phyloP scores from a whole-genome alignment of 2,888 invertebrate species.

The Yponomeuta plumbellus region DNA sequence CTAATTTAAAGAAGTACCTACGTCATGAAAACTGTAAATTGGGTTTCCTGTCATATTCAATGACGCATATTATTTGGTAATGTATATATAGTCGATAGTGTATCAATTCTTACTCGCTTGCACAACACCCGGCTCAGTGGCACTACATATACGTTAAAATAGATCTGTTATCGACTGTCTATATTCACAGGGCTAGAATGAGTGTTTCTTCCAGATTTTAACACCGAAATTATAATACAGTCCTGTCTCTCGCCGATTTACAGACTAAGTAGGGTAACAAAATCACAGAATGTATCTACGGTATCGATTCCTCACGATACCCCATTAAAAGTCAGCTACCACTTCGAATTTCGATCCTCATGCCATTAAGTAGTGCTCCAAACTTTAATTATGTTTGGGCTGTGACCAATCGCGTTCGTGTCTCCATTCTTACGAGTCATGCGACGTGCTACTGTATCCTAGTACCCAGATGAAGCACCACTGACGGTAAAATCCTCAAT shows the following conservation, averaged over 20 bases:
- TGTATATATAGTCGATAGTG: no score
- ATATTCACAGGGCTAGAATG: no score
- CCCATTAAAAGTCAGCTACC: slow-evolving; percentile 73
- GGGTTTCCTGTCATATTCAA: no score
- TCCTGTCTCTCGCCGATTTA: neutral
- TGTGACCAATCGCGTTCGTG: slow-evolving; percentile 76
- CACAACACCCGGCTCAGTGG: no score
- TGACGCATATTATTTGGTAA: no score
- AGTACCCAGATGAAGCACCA: slow-evolving; percentile 35
- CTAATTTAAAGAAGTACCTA: no score
- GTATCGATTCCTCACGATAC: slow-evolving; percentile 66
- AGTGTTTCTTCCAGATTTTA: neutral
- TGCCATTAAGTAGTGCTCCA: slow-evolving; percentile 73
- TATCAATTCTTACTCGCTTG: no score
- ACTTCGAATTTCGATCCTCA: slow-evolving; percentile 69
- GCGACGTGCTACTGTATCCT: slow-evolving; percentile 72
- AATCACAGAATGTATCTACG: slow-evolving; percentile 46
- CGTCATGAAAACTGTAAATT: no score
- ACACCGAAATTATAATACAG: neutral
- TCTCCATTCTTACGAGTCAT: slow-evolving; percentile 73
- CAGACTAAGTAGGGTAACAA: slow-evolving; percentile 25
- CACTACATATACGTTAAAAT: no score
- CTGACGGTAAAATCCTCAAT: slow-evolving; percentile 36
- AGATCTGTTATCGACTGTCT: no score
- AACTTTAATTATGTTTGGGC: slow-evolving; percentile 76